Evolutionary conservation across 92 coral and sea anemone species (phyloP).

Genomic region (Virgularia gustaviana): DNA sequence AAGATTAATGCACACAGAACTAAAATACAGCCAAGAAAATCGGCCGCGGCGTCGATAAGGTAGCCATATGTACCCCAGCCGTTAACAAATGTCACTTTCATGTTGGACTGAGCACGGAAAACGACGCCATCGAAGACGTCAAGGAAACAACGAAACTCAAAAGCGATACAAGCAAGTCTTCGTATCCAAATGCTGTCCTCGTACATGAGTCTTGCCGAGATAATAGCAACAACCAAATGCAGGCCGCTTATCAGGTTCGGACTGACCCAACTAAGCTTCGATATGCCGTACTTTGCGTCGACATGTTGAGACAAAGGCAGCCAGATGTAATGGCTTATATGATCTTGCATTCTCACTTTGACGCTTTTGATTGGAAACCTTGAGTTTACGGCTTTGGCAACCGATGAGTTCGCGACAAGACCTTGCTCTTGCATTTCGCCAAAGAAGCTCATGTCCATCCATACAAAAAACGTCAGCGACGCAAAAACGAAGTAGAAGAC

Average conservation of each 20-base stretch:
- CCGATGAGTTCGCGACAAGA: constrained; percentile 59
- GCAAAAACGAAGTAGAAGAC: constrained; percentile 82
- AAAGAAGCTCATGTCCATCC: constrained; percentile 92
- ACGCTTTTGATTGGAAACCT: constrained; percentile 72
- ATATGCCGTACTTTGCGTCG: constrained; percentile 65
- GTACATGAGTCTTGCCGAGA: constrained; percentile 71
- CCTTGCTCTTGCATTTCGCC: constrained; percentile 89
- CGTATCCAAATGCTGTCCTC: constrained; percentile 67
- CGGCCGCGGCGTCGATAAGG: constrained; percentile 75
- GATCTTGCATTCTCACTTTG: constrained; percentile 88
- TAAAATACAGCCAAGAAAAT: constrained; percentile 72
- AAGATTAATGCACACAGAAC: constrained; percentile 63
- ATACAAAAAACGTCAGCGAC: constrained; percentile 73
- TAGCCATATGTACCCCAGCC: constrained; percentile 91
- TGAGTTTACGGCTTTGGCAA: constrained; percentile 60
- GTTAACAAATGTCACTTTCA: constrained; percentile 62
- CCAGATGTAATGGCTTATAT: constrained; percentile 77
- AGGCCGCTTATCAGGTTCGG: constrained; percentile 77
- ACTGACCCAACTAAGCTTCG: constrained; percentile 67
- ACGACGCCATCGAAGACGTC: constrained; percentile 85
- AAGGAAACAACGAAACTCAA: constrained; percentile 70
- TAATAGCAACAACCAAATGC: constrained; percentile 65
- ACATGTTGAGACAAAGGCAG: constrained; percentile 72
- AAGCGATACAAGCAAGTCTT: constrained; percentile 66
- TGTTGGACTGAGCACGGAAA: constrained; percentile 72